phyloP scores from a whole-genome alignment of 2,113 vertebrate species.

The Pachycephala philippinensis region DNA sequence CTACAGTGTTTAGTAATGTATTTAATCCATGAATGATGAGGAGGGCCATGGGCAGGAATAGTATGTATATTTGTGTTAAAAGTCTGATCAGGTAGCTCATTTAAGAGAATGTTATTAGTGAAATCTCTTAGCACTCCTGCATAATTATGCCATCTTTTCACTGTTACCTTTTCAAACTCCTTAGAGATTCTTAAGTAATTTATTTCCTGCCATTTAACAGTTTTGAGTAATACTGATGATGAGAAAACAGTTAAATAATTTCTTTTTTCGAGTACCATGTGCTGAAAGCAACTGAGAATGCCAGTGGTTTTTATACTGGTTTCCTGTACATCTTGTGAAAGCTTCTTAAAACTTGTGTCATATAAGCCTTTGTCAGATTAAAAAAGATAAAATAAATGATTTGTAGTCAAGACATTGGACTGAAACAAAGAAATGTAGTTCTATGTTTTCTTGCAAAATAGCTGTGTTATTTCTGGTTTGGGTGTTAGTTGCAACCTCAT shows the following conservation, averaged over 20 bases:
- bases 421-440: neutral
- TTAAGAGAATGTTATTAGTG: neutral
- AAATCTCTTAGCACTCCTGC: neutral
- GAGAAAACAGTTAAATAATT: neutral
- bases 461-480: neutral
- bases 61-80: neutral
- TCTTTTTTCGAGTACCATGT: constrained; percentile 17
- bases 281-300: neutral
- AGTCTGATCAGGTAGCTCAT: neutral
- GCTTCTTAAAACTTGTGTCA: neutral
- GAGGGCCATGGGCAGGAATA: neutral
- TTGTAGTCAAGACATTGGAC: neutral
- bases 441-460: neutral
- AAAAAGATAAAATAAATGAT: neutral
- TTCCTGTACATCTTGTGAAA: neutral
- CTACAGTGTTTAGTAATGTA: constrained; percentile 8
- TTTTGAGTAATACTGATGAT: constrained; percentile 13
- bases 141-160: constrained; percentile 31
- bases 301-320: neutral
- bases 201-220: constrained; percentile 23
- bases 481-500: neutral
- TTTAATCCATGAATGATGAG: neutral
- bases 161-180: constrained; percentile 7
- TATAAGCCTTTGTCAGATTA: neutral
- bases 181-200: neutral